Evolutionary conservation across 2,888 invertebrate species (phyloP).

Genomic region (Sesia apiformis): DNA sequence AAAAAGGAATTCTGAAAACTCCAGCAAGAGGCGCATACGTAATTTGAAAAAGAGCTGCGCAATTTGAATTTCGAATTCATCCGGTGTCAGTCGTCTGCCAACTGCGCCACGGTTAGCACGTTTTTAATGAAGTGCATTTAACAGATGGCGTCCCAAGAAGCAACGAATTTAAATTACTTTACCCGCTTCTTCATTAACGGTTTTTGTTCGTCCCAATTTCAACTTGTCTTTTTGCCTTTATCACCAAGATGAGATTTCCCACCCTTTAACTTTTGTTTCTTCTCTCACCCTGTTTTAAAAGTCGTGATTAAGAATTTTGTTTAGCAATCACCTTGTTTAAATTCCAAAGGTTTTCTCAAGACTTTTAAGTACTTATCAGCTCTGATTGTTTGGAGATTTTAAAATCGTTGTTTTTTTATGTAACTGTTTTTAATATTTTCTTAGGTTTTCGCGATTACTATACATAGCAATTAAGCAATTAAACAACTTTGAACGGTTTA

Average conservation of each 20-base stretch:
- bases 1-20: neutral
- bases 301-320: conserved; percentile 33
- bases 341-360: neutral
- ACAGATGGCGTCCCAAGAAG: conserved; percentile 39
- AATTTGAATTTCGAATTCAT: conserved; percentile 53
- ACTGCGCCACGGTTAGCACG: conserved; percentile 35
- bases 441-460: no score
- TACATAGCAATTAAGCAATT: no score
- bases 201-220: conserved; percentile 23
- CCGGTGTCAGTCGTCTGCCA: conserved; percentile 28
- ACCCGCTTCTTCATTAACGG: conserved; percentile 36
- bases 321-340: conserved; percentile 14
- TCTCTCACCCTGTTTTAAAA: conserved; percentile 16
- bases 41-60: conserved; percentile 41
- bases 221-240: conserved; percentile 23
- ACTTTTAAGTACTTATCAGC: no score
- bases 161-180: conserved; percentile 54
- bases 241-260: conserved; percentile 45
- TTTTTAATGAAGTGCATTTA: conserved; percentile 57
- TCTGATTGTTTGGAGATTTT: no score
- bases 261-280: conserved; percentile 38
- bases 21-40: conserved; percentile 3
- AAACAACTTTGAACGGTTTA: no score
- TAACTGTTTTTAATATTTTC: no score
- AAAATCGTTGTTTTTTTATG: no score